Base-by-base conservation (phyloP, 2,888 invertebrate genomes). In the Gari tellinella region DNA sequence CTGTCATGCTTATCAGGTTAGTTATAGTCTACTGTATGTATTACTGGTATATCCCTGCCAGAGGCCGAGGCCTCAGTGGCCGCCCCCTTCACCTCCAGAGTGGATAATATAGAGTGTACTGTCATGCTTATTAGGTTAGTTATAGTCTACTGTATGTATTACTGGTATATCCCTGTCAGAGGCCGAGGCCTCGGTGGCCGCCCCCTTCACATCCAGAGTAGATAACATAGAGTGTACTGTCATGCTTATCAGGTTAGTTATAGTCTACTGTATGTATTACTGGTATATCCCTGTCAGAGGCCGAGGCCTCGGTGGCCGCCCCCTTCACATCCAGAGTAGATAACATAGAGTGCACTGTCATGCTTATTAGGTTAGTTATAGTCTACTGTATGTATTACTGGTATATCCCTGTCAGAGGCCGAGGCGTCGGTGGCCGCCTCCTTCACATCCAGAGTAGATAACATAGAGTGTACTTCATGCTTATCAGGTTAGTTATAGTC, bases 361-460 rank as follows among this genome's bases (percentile, higher is more conserved):
- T 87, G 1, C 85, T 90, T 1, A 89, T 92, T 69, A 91, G 88
- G 90, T 90, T 67, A 26, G 56, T 48, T 31, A 26, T 17, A 4
- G 5, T 7, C 4, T 31, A 10, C 31, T 31, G 31, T 31, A n/a
- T n/a, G n/a, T n/a, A n/a, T n/a, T 86, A 92, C 92, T 43, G 93
- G 93, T 12, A 92, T 93, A 63, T 93, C 93, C 2, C 31, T 56
- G 1, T 56, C 56, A 1, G 56, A 56, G 25, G 56, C 56, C 1
- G 94, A 94, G 87, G 94, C 94, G 0, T 94, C 94, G 0, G 94
- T 94, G 14, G 94, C 94, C 2, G 93, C 94, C 3, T 94, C 94
- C 1, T 94, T 94, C 87, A 94, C 94, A 1, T 93, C 93, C 12
- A 90, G 91, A 57, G 89, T 87, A 37, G 83, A 88, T 55, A 87